Evolutionary conservation across 1,140 invertebrate species (phyloP).

Genomic region (Amyelois transitella): DNA sequence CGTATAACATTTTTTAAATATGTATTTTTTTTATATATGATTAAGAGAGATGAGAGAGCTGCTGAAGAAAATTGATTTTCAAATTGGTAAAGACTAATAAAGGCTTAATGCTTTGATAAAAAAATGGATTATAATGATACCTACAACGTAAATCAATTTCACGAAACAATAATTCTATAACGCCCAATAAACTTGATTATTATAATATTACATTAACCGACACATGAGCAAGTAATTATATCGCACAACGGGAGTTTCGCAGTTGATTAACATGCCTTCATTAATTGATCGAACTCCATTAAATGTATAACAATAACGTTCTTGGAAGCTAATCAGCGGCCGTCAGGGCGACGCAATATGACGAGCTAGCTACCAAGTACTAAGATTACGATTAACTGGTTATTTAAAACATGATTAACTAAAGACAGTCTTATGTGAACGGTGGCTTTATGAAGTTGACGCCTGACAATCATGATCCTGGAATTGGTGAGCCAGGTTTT

Average conservation of each 20-base stretch:
- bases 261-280: constrained; percentile 3
- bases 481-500: too few species aligned
- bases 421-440: too few species aligned
- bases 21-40: too few species aligned
- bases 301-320: constrained; percentile 8
- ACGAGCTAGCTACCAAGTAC: neutral
- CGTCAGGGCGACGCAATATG: neutral
- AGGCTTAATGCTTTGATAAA: too few species aligned
- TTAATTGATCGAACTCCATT: constrained; percentile 11
- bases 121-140: too few species aligned
- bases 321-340: constrained; percentile 1
- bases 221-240: neutral
- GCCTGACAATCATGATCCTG: too few species aligned
- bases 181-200: neutral
- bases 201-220: neutral
- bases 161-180: neutral
- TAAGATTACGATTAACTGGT: neutral
- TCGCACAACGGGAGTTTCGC: constrained; percentile 1
- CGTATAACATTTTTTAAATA: too few species aligned
- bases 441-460: too few species aligned
- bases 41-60: too few species aligned
- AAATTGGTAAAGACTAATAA: too few species aligned
- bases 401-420: neutral
- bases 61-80: too few species aligned
- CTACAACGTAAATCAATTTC: too few species aligned